These are phyloP conservation scores for Drosophila maculinotata DNA, from an alignment of 2,888 invertebrate genomes.

Conservation along the genomic window DNA sequence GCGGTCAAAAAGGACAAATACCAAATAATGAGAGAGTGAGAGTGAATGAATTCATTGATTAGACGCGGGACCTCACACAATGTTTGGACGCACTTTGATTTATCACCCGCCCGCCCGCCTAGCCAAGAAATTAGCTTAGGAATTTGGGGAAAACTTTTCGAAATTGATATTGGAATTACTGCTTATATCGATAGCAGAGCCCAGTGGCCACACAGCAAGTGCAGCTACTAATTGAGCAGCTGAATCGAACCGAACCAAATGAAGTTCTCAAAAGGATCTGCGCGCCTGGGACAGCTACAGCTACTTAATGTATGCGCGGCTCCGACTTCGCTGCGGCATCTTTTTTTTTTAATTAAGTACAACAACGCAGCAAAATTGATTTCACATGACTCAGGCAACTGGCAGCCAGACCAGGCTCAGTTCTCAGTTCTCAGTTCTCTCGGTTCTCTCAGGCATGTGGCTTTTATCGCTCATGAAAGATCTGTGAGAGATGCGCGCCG, in stretches of 20 bases:
- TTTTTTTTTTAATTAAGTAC: conserved; percentile 74
- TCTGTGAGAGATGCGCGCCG: conserved; percentile 70
- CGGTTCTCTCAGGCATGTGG: conserved; percentile 13
- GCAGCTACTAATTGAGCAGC: conserved; percentile 58
- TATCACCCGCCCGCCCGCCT: conserved; percentile 44
- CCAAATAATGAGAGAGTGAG: conserved; percentile 1
- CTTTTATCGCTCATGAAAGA: conserved; percentile 55
- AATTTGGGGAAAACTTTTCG: conserved; percentile 40
- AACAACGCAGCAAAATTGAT: conserved; percentile 81
- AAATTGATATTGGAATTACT: conserved; percentile 15
- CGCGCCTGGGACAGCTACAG: conserved; percentile 13
- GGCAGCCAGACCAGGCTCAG: too few relatives aligned
- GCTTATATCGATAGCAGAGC: too few relatives aligned
- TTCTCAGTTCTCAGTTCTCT: too few relatives aligned
- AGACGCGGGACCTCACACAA: conserved; percentile 62
- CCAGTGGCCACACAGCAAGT: conserved; percentile 45
- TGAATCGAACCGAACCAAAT: conserved; percentile 49
- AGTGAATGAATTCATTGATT: conserved; percentile 60
- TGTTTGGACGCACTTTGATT: conserved; percentile 60
- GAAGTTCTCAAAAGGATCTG: conserved; percentile 70
- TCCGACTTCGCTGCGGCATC: conserved; percentile 6
- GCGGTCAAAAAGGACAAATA: conserved; percentile 42
- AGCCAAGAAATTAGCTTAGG: conserved; percentile 59
- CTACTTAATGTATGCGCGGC: conserved; percentile 43
- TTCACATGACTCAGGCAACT: conserved; percentile 47